Conservation (phyloP, 2,888 invertebrate genomes). For the Actias luna region DNA sequence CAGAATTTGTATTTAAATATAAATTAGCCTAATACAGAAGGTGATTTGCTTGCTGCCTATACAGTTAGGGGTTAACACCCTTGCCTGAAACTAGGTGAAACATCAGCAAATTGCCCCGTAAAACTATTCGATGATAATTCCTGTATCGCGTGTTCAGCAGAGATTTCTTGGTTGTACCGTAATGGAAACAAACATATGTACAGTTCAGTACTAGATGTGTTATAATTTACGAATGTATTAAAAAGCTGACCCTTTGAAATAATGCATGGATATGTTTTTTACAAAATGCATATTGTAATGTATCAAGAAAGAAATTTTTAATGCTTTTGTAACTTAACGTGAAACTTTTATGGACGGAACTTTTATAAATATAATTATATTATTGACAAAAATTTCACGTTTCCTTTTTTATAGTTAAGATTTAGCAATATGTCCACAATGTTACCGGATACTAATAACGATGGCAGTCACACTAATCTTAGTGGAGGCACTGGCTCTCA, state of each 20-base stretch:
- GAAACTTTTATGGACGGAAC: too few species aligned
- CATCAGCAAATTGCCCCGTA: slow-evolving; percentile 20
- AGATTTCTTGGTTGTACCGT: slow-evolving; percentile 25
- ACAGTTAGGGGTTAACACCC: slow-evolving; percentile 13
- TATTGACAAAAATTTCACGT: too few species aligned
- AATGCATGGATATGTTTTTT: too few species aligned
- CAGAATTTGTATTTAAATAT: not conserved
- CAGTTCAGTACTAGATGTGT: not conserved
- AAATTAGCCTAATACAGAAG: not conserved
- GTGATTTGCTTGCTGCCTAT: not conserved
- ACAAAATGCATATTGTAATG: too few species aligned
- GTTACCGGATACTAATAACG: too few species aligned
- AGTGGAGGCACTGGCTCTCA: too few species aligned
- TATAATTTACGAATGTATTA: not conserved
- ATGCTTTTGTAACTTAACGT: too few species aligned
- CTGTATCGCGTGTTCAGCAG: slow-evolving; percentile 50
- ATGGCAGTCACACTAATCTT: too few species aligned
- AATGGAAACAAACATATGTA: not conserved
- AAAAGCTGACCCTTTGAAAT: not conserved
- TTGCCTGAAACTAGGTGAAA: slow-evolving; percentile 21
- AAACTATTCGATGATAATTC: slow-evolving; percentile 41
- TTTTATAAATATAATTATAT: too few species aligned
- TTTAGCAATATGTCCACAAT: too few species aligned
- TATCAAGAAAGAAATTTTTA: too few species aligned
- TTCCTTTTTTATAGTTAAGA: too few species aligned